Evolutionary conservation across 2,888 invertebrate species (phyloP).

Genomic region (Macaria liturata): DNA sequence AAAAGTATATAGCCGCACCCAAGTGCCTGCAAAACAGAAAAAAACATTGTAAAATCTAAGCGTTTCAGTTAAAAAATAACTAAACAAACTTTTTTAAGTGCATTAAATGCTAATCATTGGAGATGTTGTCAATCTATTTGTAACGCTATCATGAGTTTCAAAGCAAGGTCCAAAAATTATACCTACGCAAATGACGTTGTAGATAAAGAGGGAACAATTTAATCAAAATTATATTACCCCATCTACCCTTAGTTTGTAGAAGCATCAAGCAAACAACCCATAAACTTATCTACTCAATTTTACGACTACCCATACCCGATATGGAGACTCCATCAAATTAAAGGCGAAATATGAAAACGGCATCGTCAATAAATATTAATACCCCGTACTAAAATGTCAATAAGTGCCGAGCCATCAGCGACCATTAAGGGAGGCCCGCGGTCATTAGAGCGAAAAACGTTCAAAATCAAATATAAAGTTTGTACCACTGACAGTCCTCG

Average conservation of each 20-base stretch:
- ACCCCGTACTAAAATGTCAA: constrained; percentile 59
- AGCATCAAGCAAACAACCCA: constrained; percentile 14
- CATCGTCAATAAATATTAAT: constrained; percentile 59
- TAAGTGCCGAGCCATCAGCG: constrained; percentile 55
- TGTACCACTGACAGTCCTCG: constrained; percentile 54
- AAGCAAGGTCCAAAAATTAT: too few species aligned
- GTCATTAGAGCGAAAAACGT: constrained; percentile 74
- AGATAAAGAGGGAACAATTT: constrained; percentile 1
- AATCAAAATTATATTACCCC: constrained; percentile 7
- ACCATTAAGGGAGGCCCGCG: constrained; percentile 51
- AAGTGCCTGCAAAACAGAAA: constrained; percentile 62
- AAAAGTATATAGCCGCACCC: constrained; percentile 60
- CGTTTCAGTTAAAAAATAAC: too few species aligned
- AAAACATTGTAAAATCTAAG: background rate
- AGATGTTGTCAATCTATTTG: too few species aligned
- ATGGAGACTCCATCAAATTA: constrained; percentile 38
- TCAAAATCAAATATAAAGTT: constrained; percentile 71
- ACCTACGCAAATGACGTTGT: too few species aligned
- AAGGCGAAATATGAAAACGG: constrained; percentile 41
- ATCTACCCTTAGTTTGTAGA: constrained; percentile 3
- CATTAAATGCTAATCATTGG: too few species aligned
- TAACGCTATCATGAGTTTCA: too few species aligned
- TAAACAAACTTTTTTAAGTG: too few species aligned
- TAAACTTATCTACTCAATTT: constrained; percentile 29
- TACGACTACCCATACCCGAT: constrained; percentile 23